Percentiles rank a stretch among this genome's conserved stretches.
Evolutionary conservation across 2,797 vertebrate species (phyloP).

Genomic region (Pogoniulus pusillus): DNA sequence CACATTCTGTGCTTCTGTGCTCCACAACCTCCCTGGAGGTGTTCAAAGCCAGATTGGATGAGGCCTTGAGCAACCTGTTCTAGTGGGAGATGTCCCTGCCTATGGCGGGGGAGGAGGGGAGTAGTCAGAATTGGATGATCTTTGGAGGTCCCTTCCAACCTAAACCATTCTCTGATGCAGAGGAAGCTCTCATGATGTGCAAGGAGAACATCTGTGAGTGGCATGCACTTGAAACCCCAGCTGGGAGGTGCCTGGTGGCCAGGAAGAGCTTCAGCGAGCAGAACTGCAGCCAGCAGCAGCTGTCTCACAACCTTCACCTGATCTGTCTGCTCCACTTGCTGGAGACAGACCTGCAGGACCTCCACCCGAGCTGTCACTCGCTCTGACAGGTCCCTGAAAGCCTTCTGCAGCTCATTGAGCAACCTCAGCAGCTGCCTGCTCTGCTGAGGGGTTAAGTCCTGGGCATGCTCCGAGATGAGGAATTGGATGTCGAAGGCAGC

Average conservation of each 20-base stretch:
- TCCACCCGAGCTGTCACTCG: slow-evolving; percentile 75
- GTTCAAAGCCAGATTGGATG: too few relatives aligned
- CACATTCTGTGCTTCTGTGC: too few relatives aligned
- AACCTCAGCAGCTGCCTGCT: slow-evolving; percentile 86
- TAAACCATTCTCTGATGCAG: background rate
- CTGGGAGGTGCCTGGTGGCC: background rate
- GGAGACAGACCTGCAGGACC: slow-evolving; percentile 79
- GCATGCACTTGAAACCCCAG: background rate
- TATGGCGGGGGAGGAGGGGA: too few relatives aligned
- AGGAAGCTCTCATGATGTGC: slow-evolving; percentile 30
- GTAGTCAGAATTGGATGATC: too few relatives aligned
- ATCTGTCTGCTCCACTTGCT: slow-evolving; percentile 67
- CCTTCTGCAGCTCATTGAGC: slow-evolving; percentile 87
- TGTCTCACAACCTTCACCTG: slow-evolving; percentile 70
- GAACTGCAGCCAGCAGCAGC: slow-evolving; percentile 17
- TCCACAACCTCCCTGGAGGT: too few relatives aligned
- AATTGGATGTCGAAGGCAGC: slow-evolving; percentile 86
- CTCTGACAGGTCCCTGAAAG: slow-evolving; percentile 83
- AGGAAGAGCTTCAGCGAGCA: slow-evolving; percentile 19
- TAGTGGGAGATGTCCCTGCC: too few relatives aligned
- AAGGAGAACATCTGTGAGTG: background rate
- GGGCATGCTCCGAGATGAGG: slow-evolving; percentile 90
- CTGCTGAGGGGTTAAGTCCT: slow-evolving; percentile 88
- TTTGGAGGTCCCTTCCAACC: too few relatives aligned
- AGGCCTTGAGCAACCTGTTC: too few relatives aligned